Evolutionary conservation across 1,140 invertebrate genomes (phyloP).

Genomic region (Latrodectus geometricus): DNA sequence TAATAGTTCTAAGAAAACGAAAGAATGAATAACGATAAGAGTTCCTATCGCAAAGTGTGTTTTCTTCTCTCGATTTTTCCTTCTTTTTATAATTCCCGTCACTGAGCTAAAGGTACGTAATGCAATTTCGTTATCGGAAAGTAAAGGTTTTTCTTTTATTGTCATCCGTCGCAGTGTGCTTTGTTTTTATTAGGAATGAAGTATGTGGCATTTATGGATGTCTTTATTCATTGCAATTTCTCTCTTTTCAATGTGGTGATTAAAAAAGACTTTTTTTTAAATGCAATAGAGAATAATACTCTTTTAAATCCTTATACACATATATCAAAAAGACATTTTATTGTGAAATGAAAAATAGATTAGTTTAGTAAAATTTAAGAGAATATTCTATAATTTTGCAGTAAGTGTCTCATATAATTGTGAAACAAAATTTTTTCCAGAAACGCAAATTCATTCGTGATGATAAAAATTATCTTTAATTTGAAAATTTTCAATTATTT

Average conservation of each 20-base stretch:
- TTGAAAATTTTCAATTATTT: too few species aligned
- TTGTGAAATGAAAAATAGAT: too few species aligned
- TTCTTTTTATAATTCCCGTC: background rate
- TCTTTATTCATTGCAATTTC: background rate
- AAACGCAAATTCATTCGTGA: too few species aligned
- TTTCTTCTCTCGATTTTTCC: background rate
- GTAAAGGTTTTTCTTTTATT: background rate
- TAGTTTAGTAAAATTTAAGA: too few species aligned
- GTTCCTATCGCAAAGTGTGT: constrained; percentile 1
- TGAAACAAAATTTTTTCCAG: too few species aligned
- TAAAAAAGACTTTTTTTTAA: background rate
- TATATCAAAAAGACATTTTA: too few species aligned
- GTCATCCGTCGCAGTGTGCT: background rate
- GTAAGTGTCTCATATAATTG: too few species aligned
- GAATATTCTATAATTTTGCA: too few species aligned
- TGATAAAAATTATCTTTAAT: too few species aligned
- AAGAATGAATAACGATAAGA: constrained; percentile 25
- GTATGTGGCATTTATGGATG: background rate
- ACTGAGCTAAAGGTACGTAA: constrained; percentile 3
- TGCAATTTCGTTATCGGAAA: constrained; percentile 19
- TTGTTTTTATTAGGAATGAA: background rate
- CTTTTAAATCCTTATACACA: too few species aligned
- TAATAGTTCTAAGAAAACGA: constrained; percentile 29
- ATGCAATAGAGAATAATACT: background rate
- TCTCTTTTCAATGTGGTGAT: background rate